Base-by-base conservation (phyloP, 2,113 vertebrate genomes). In the Hippolais icterina region DNA sequence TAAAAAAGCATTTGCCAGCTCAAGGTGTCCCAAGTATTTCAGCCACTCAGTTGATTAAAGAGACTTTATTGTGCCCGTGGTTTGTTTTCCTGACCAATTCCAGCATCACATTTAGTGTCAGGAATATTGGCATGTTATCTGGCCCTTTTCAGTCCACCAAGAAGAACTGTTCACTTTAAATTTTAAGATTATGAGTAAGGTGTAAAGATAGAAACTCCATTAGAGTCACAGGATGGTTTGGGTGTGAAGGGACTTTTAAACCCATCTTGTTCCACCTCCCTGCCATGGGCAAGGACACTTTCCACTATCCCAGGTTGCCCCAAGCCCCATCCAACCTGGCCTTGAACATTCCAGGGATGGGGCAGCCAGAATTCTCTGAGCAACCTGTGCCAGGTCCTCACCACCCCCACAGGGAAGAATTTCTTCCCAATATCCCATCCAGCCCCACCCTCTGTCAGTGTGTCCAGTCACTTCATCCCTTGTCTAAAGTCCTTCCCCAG, bases 221-320 rank as follows among this genome's bases (percentile, higher is more conserved):
- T 4, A 33, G 8, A 72, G 47, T 21, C 87, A 74, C 3, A 16
- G 49, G 7, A 2, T 28, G 25, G 17, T 69, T 42, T 49, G 41
- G 41, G 3, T 15, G 35, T 63, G 5, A 76, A 83, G 15, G 12
- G 8, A 42, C 10, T 21, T 47, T 8, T 9, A 47, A 39, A 3
- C 10, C 2, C 56, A 49, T 33, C 15, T 28, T 11, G 8, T 49
- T 77, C 29, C 63, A 59, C 1, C 4, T 5, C 6, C 2, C 10
- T 37, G 5, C 31, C 63, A 47, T 8, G 21, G 29, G 11, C 47
- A 83, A 21, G 24, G 54, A 49, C 41, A 54, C 3, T 8, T 76
- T 13, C 41, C 63, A 33, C 41, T 11, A 7, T 2, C 2, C 31
- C 49, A 63, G n/a, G 25, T 0, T 42, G 27, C 7, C 49, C 79